Evolutionary conservation across 2,113 vertebrate genomes (phyloP).

Genomic region (Melierax canorus): DNA sequence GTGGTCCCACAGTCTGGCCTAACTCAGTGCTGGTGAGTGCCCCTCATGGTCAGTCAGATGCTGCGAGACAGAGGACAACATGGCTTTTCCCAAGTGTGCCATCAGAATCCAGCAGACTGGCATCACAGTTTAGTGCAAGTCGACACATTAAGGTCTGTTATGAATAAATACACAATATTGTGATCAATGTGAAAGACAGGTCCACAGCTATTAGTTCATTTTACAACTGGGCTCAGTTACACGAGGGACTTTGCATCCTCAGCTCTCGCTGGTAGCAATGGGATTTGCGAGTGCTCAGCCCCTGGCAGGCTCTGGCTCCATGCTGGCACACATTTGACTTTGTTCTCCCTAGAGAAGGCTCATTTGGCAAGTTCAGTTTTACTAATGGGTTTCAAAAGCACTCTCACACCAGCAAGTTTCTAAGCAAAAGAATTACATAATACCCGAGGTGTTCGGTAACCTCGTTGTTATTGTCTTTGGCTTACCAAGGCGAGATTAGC

Average conservation of each 20-base stretch:
- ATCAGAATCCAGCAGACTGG: not conserved
- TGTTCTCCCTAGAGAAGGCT: constrained; percentile 40
- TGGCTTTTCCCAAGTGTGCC: not conserved
- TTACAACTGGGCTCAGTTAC: not conserved
- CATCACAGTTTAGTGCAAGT: not conserved
- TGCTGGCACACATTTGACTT: constrained; percentile 22
- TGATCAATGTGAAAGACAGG: not conserved
- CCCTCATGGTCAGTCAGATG: fast-evolving
- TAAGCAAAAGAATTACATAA: constrained; percentile 15
- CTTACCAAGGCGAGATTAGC: constrained; percentile 2
- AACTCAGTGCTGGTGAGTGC: not conserved
- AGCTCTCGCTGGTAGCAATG: not conserved
- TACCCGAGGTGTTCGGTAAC: not conserved
- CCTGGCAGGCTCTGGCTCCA: constrained; percentile 7
- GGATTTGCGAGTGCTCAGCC: not conserved
- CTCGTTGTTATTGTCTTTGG: constrained; percentile 10
- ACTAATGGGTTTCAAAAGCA: constrained; percentile 48
- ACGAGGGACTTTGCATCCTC: not conserved
- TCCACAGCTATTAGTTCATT: not conserved
- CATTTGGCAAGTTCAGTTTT: constrained; percentile 37
- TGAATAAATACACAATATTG: not conserved
- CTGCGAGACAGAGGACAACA: not conserved
- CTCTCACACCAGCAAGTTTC: constrained; percentile 16
- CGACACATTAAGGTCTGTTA: not conserved
- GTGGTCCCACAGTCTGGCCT: not conserved